A percentile compares a stretch with the other conserved stretches of the same genome.
Evolutionary conservation across 2,888 invertebrate species (phyloP).

Genomic region (Andrena minutula): DNA sequence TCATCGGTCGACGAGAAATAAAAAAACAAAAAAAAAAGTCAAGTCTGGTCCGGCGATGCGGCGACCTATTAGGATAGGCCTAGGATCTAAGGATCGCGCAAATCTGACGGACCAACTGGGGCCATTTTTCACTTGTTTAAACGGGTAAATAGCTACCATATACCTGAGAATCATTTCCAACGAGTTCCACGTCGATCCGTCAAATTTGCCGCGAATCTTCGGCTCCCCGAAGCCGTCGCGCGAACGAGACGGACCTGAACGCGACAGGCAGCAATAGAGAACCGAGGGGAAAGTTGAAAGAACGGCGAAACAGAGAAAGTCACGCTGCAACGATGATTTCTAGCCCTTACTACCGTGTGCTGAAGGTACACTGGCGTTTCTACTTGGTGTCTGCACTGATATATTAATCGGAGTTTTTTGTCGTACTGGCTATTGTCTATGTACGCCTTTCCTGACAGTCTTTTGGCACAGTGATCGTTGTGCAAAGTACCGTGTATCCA

Average conservation of each 20-base stretch:
- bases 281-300: constrained; percentile 38
- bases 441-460: constrained; percentile 77
- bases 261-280: constrained; percentile 33
- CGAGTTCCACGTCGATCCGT: constrained; percentile 34
- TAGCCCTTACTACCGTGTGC: constrained; percentile 80
- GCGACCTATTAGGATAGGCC: constrained; percentile 29
- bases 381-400: constrained; percentile 81
- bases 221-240: constrained; percentile 29
- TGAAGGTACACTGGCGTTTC: constrained; percentile 79
- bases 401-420: constrained; percentile 76
- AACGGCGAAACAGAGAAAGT: constrained; percentile 75
- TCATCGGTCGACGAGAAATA: constrained; percentile 83
- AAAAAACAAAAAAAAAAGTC: constrained; percentile 34
- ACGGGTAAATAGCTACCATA: too few relatives aligned
- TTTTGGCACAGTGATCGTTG: constrained; percentile 75
- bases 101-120: constrained; percentile 32
- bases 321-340: too few relatives aligned
- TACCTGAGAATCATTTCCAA: too few relatives aligned
- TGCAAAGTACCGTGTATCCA: constrained; percentile 70
- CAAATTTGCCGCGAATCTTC: constrained; percentile 35
- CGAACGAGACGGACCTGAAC: background rate
- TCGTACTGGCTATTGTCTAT: constrained; percentile 82
- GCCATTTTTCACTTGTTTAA: too few relatives aligned
- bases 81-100: constrained; percentile 34
- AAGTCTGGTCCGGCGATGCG: constrained; percentile 50